Base-by-base conservation (phyloP, 2,888 invertebrate genomes). In the Zygaena filipendulae region DNA sequence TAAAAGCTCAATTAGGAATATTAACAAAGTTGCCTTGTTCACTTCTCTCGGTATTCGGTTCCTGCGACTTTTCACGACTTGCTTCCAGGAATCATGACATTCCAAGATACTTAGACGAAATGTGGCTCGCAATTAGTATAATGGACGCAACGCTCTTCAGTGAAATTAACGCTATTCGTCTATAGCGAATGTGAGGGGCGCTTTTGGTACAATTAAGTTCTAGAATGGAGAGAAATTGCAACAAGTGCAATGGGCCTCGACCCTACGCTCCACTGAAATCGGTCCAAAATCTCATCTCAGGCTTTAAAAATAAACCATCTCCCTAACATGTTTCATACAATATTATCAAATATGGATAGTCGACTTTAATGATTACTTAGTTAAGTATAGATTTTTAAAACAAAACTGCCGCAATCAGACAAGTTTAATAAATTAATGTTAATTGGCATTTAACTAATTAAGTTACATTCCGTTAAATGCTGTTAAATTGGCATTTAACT, bases 1-100 rank as follows among this genome's bases (percentile, higher is more conserved):
- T 75, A 74, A 75, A 69, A 74, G 71, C 70, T 71, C 71, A 75
- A 75, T 79, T 74, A 75, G 66, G 66, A 66, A 70, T 72, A 75
- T 75, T 70, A 71, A 61, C 57, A 47, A 66, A 69, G 61, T 63
- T 57, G 66, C 63, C 58, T 64, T 62, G 59, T 62, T 63, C 59
- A 61, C 58, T 62, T 69, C 64, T 63, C 72, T 67, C 68, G 59
- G 59, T 59, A 63, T 62, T 61, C 53, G 60, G 58, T 58, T 64
- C 57, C 60, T 50, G 55, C 45, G 51, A 63, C 67, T 64, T 71
- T 69, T 67, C 66, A 55, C 49, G 57, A 67, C 66, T 70, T 70
- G 62, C 69, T 67, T 63, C 52, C 49, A 54, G 53, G 55, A 63
- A 61, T 62, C 62, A 60, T 54, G 53, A 51, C 52, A 52, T 77